phyloP scores from a whole-genome alignment of 1,140 invertebrate genomes.

The Cydia amplana region DNA sequence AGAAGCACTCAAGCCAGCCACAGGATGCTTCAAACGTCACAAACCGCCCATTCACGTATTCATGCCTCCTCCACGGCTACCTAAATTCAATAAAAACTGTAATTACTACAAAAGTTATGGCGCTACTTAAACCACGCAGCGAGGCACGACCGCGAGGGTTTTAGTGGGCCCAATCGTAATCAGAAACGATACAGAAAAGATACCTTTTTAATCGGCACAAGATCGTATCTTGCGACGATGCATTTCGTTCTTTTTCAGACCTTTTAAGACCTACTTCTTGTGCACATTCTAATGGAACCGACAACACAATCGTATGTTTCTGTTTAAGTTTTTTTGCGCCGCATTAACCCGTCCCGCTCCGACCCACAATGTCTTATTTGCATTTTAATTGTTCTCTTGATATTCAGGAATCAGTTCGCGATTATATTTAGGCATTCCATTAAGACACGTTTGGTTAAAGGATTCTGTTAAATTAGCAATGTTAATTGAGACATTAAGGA shows the following conservation, averaged over 20 bases:
- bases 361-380: slow-evolving; percentile 59
- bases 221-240: slow-evolving; percentile 17
- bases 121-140: slow-evolving; percentile 6
- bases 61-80: slow-evolving; percentile 1
- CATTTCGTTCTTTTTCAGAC: slow-evolving; percentile 27
- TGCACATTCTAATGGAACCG: slow-evolving; percentile 22
- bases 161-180: not conserved
- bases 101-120: slow-evolving; percentile 17
- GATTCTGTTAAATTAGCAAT: slow-evolving; percentile 32
- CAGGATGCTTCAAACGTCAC: not conserved
- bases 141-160: not conserved
- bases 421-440: slow-evolving; percentile 44
- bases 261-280: slow-evolving; percentile 25
- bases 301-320: slow-evolving; percentile 27
- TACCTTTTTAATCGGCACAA: slow-evolving; percentile 27
- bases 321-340: slow-evolving; percentile 31
- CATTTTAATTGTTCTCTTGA: slow-evolving; percentile 66
- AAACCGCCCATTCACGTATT: not conserved
- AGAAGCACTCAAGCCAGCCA: not conserved
- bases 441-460: slow-evolving; percentile 35
- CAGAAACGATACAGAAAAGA: not conserved
- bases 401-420: slow-evolving; percentile 53
- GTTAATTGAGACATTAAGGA: slow-evolving; percentile 35
- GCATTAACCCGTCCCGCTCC: slow-evolving; percentile 46
- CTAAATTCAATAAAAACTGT: slow-evolving; percentile 21